phyloP scores from a whole-genome alignment of 2,888 invertebrate genomes.

The Caenorhabditis sinica region DNA sequence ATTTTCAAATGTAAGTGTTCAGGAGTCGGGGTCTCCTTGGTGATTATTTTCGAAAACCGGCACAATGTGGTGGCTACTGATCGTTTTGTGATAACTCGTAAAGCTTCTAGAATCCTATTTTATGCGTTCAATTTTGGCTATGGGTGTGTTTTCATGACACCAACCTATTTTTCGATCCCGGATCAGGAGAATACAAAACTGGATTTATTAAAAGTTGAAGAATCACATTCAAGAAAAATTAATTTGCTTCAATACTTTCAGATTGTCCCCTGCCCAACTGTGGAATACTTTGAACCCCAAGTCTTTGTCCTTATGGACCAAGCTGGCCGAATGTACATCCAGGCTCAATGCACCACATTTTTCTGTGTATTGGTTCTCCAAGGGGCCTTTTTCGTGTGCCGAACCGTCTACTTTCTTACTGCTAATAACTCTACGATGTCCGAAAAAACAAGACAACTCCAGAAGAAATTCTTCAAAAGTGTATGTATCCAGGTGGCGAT shows the following conservation, averaged over 20 bases:
- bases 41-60: constrained; percentile 45
- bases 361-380: constrained; percentile 27
- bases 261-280: constrained; percentile 44
- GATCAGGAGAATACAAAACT: constrained; percentile 37
- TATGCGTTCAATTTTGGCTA: constrained; percentile 24
- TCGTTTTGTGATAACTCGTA: constrained; percentile 1
- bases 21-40: constrained; percentile 28
- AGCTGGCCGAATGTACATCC: constrained; percentile 10
- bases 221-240: background rate
- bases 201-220: background rate
- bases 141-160: constrained; percentile 27
- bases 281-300: constrained; percentile 32
- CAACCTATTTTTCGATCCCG: constrained; percentile 40
- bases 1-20: background rate
- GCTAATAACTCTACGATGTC: constrained; percentile 16
- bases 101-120: constrained; percentile 21
- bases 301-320: constrained; percentile 39
- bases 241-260: no score
- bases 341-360: constrained; percentile 35
- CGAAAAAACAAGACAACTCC: constrained; percentile 39
- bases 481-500: constrained; percentile 52
- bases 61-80: constrained; percentile 38
- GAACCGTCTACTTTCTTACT: constrained; percentile 39
- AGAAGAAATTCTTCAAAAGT: constrained; percentile 42
- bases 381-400: constrained; percentile 18